These are phyloP conservation scores for Anoplius nigerrimus DNA, from an alignment of 2,888 invertebrate species.

Conservation along the genomic window DNA sequence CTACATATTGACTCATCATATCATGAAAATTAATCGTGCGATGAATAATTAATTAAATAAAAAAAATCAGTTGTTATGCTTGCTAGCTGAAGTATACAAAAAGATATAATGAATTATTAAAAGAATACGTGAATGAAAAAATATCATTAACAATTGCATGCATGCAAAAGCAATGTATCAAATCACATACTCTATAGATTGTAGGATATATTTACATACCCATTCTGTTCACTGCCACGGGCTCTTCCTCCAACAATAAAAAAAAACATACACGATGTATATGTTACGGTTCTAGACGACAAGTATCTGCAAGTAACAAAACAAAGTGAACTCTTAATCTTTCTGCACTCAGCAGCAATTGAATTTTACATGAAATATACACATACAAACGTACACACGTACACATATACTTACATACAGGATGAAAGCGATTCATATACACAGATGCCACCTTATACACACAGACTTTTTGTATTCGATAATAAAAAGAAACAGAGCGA, in stretches of 20 bases:
- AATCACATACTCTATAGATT: slow-evolving; percentile 70
- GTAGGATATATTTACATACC: slow-evolving; percentile 61
- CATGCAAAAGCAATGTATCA: slow-evolving; percentile 72
- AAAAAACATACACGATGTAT: slow-evolving; percentile 46
- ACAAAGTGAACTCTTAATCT: slow-evolving; percentile 29
- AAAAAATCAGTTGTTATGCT: slow-evolving; percentile 69
- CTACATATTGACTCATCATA: slow-evolving; percentile 72
- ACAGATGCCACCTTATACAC: slow-evolving; percentile 7
- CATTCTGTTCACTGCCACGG: slow-evolving; percentile 71
- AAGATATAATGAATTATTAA: slow-evolving; percentile 55
- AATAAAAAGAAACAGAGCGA: slow-evolving; percentile 49
- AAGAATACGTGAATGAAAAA: slow-evolving; percentile 45
- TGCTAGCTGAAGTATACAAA: slow-evolving; percentile 67
- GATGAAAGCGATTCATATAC: background rate
- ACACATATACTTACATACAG: no score
- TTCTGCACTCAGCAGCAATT: slow-evolving; percentile 29
- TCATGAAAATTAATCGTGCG: slow-evolving; percentile 62
- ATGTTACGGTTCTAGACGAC: slow-evolving; percentile 49
- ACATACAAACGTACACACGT: background rate
- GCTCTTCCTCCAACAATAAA: slow-evolving; percentile 59
- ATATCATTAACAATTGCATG: slow-evolving; percentile 63
- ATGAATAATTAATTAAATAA: slow-evolving; percentile 42
- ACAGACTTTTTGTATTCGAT: slow-evolving; percentile 59
- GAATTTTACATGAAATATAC: slow-evolving; percentile 29
- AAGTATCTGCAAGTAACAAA: slow-evolving; percentile 12